These are phyloP conservation scores for Drosophila arawakana DNA, from an alignment of 1,140 invertebrate species.

Conservation along the genomic window DNA sequence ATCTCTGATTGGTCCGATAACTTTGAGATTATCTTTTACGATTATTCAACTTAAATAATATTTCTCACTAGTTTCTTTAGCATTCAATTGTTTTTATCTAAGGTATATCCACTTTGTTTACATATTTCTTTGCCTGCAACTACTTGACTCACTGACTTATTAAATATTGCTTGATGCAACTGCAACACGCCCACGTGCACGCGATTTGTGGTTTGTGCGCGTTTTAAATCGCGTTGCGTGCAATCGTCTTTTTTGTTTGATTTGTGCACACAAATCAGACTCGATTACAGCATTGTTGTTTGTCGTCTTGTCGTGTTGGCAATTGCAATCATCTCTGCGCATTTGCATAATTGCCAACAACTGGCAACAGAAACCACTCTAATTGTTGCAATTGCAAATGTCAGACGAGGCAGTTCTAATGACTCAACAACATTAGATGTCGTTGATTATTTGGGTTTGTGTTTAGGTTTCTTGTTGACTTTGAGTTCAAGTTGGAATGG, in stretches of 20 bases:
- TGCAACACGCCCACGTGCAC: constrained; percentile 35
- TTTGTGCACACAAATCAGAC: constrained; percentile 33
- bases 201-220: constrained; percentile 37
- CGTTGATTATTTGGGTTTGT: not conserved
- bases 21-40: too few species aligned
- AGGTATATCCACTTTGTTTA: too few species aligned
- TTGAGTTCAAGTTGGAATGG: not conserved
- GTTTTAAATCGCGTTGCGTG: constrained; percentile 47
- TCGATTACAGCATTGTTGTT: constrained; percentile 37
- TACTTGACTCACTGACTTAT: constrained; percentile 25
- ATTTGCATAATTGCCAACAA: constrained; percentile 49
- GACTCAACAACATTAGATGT: not conserved
- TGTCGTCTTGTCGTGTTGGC: not conserved
- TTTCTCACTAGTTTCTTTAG: not conserved
- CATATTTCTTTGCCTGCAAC: not conserved
- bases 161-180: constrained; percentile 12
- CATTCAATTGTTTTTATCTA: not conserved
- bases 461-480: too few species aligned
- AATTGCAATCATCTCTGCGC: constrained; percentile 28
- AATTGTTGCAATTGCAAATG: constrained; percentile 46
- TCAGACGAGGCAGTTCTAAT: constrained; percentile 37
- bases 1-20: too few species aligned
- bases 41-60: not conserved
- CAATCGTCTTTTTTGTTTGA: constrained; percentile 37
- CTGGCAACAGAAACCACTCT: constrained; percentile 32